Evolutionary conservation across 2,113 vertebrate species (phyloP).

Genomic region (Alosa alosa): DNA sequence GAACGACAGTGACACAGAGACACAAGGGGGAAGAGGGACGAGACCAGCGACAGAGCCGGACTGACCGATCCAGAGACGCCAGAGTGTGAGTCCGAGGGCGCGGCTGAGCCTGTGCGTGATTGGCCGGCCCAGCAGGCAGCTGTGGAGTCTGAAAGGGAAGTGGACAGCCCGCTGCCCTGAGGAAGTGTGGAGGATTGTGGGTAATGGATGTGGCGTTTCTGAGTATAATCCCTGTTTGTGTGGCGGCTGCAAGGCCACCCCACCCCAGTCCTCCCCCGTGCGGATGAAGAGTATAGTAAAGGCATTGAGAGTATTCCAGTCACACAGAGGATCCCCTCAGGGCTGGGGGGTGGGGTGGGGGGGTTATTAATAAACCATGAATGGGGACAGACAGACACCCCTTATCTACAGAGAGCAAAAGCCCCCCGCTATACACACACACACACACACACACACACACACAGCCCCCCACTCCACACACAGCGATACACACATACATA

Average conservation of each 20-base stretch:
- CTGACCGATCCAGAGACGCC: neutral
- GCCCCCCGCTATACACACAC: neutral
- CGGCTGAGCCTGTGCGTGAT: neutral
- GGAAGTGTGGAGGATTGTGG: neutral
- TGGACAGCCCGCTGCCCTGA: no score
- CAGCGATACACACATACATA: no score
- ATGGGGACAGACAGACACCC: conserved; percentile 67
- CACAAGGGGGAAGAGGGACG: neutral
- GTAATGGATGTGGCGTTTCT: conserved; percentile 62
- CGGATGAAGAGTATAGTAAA: conserved; percentile 59
- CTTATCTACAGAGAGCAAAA: conserved; percentile 54
- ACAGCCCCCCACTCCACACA: no score
- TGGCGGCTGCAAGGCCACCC: conserved; percentile 46
- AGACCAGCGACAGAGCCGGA: neutral
- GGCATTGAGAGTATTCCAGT: conserved; percentile 67
- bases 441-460: no score
- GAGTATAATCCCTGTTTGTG: conserved; percentile 68
- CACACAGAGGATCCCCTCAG: conserved; percentile 45
- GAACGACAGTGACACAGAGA: no score
- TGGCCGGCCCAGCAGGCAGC: no score
- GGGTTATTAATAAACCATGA: conserved; percentile 72
- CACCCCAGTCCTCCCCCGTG: conserved; percentile 34
- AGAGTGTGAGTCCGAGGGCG: no score
- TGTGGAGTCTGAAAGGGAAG: neutral
- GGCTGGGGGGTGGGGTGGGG: conserved; percentile 54